Percentiles rank a stretch among this genome's conserved stretches.
These are phyloP conservation scores for Baccha elongata DNA, from an alignment of 2,888 invertebrate species.

Conservation along the genomic window DNA sequence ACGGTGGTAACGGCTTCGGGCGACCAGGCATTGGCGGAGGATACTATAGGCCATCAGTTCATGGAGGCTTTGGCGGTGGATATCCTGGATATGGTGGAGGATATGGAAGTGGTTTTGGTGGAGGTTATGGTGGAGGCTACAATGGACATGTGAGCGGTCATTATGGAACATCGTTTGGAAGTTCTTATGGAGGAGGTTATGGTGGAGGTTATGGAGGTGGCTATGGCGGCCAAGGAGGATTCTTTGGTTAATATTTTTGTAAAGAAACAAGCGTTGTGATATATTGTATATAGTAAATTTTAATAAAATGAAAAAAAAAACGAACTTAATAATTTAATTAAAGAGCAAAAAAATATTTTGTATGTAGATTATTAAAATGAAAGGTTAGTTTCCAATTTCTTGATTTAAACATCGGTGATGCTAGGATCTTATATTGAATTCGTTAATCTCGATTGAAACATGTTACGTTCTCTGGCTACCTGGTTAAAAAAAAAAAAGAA, in stretches of 20 bases:
- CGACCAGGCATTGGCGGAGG: conserved; percentile 40
- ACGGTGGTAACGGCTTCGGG: conserved; percentile 31
- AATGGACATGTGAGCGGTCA: conserved; percentile 26
- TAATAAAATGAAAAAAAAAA: too few relatives aligned
- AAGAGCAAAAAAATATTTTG: too few relatives aligned
- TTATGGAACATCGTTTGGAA: conserved; percentile 20
- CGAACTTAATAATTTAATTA: too few relatives aligned
- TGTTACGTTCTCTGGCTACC: too few relatives aligned
- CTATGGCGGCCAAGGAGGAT: conserved; percentile 43
- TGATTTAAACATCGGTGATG: too few relatives aligned
- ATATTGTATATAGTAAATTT: too few relatives aligned
- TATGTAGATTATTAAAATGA: too few relatives aligned
- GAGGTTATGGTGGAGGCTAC: conserved; percentile 51
- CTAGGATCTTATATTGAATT: too few relatives aligned
- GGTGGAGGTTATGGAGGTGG: conserved; percentile 38
- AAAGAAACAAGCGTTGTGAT: too few relatives aligned
- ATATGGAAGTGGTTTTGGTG: conserved; percentile 39
- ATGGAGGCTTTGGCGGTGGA: conserved; percentile 27
- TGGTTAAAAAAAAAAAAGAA: too few relatives aligned
- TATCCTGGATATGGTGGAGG: conserved; percentile 40
- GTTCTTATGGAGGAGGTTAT: conserved; percentile 2
- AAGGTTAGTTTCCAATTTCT: too few relatives aligned
- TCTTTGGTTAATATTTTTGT: conserved; percentile 22
- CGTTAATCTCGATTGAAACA: too few relatives aligned
- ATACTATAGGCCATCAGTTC: conserved; percentile 27